These are phyloP conservation scores for Malacosoma neustria DNA, from an alignment of 2,888 invertebrate genomes.

Conservation along the genomic window DNA sequence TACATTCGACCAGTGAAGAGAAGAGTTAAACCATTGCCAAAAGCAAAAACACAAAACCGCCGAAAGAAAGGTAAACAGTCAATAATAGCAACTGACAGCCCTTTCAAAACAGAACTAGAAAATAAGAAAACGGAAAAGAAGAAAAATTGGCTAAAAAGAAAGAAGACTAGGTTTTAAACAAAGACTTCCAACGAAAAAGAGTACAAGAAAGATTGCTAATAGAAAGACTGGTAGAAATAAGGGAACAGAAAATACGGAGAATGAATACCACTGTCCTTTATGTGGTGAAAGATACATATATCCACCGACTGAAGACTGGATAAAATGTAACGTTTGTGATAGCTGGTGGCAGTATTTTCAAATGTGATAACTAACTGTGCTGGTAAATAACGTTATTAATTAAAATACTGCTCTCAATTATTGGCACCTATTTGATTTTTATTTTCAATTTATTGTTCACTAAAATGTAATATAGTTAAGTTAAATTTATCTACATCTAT, in stretches of 20 bases:
- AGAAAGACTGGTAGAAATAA: conserved; percentile 2
- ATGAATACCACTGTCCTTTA: conserved; percentile 6
- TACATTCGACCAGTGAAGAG: conserved; percentile 6
- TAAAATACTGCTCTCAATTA: too few relatives aligned
- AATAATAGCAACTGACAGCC: conserved; percentile 11
- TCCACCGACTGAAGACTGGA: conserved; percentile 11
- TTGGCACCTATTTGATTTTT: conserved; percentile 6
- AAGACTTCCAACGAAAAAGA: too few relatives aligned
- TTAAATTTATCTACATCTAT: too few relatives aligned
- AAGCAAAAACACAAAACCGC: conserved; percentile 10
- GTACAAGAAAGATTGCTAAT: not conserved
- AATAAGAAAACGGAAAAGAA: conserved; percentile 8
- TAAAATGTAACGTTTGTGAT: conserved; percentile 8
- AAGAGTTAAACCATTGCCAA: conserved; percentile 9
- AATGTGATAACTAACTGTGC: conserved; percentile 6
- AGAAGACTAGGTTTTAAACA: conserved; percentile 7
- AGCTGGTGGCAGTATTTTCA: conserved; percentile 7
- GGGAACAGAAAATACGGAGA: conserved; percentile 1
- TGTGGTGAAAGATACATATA: conserved; percentile 7
- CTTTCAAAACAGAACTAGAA: conserved; percentile 10
- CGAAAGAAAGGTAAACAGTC: conserved; percentile 9
- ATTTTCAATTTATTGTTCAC: too few relatives aligned
- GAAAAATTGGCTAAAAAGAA: conserved; percentile 5
- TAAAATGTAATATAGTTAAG: too few relatives aligned
- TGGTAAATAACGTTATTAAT: conserved; percentile 8